Evolutionary conservation across 2,888 invertebrate species (phyloP), one percentile per base, ranked within the genome.

Genomic region (Masnerella sp.): DNA sequence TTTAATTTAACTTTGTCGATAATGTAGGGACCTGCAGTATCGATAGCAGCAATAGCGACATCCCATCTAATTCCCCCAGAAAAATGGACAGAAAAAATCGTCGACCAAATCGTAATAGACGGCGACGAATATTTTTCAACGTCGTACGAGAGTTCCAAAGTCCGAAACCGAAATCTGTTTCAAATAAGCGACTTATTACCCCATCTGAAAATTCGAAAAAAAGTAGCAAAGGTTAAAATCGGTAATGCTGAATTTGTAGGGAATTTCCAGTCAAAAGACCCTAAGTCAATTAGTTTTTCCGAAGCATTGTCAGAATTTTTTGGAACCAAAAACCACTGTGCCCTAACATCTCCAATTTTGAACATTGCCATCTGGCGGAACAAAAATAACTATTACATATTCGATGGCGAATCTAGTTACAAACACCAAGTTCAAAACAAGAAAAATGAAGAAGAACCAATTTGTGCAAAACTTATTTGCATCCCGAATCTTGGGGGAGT

Each of bases 11-110:
- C n/a, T n/a, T n/a, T n/a, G n/a, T n/a, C n/a, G n/a, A n/a, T n/a
- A n/a, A n/a, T n/a, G n/a, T 40, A 87, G 87, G 87, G 86, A 28
- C 78, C 83, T 30, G 85, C 86, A 8, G 78, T 83, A n/a, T 84
- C 85, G 40, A 80, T 87, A 49, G 80, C 83, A 14, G 87, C 87
- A 1, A 83, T 84, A 12, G 86, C 83, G 2, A 84, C 87, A 11
- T 80, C 83, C 1, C 72, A 76, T 2, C 22, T 86, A 1, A 67
- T 80, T 56, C 81, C 84, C 32, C 79, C 87, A 0, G 77, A 80
- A 5, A 81, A 79, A 17, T 87, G 87, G 87, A 83, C 82, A 64
- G 83, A 84, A 64, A 47, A 76, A 22, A 75, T 82, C 4, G 85
- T 87, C 32, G 86, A 87, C 77, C 85, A 83, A 61, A 80, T 87